These are phyloP conservation scores for Hapalemur alaotrensis DNA, from an alignment of 2,797 vertebrate genomes.

Conservation along the genomic window DNA sequence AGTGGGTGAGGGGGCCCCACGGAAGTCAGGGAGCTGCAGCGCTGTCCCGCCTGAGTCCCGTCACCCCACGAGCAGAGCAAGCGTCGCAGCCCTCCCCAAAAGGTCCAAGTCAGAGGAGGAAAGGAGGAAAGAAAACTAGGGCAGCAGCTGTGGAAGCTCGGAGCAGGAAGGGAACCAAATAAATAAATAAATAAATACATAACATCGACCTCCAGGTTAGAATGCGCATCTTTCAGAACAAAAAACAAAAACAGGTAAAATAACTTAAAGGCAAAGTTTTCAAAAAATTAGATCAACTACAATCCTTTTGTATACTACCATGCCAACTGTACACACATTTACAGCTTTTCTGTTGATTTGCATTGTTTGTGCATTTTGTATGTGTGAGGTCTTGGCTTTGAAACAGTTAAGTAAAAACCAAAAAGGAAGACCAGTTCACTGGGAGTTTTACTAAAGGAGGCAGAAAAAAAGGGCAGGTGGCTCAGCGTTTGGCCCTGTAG, in stretches of 20 bases:
- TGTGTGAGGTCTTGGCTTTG: slow-evolving; percentile 77
- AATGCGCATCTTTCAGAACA: slow-evolving; percentile 73
- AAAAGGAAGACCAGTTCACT: slow-evolving; percentile 78
- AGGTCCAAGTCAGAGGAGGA: slow-evolving; percentile 63
- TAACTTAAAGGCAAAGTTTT: slow-evolving; percentile 80
- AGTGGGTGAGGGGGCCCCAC: background rate
- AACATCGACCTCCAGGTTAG: slow-evolving; percentile 81
- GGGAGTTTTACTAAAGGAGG: slow-evolving; percentile 68
- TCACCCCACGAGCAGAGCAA: slow-evolving; percentile 69
- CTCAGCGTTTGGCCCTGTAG: slow-evolving; percentile 69
- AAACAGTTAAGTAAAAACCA: slow-evolving; percentile 82
- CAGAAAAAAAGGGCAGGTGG: slow-evolving; percentile 71
- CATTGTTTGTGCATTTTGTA: slow-evolving; percentile 93
- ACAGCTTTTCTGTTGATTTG: slow-evolving; percentile 87
- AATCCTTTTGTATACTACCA: slow-evolving; percentile 82
- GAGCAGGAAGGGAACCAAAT: slow-evolving; percentile 75
- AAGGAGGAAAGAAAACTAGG: slow-evolving; percentile 53
- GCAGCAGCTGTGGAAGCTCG: slow-evolving; percentile 81
- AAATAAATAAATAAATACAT: slow-evolving; percentile 89
- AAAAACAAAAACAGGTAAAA: slow-evolving; percentile 64
- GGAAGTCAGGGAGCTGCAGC: slow-evolving; percentile 42
- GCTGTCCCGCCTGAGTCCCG: slow-evolving; percentile 61
- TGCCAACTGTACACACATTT: slow-evolving; percentile 85
- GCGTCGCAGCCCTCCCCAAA: slow-evolving; percentile 40
- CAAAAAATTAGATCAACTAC: slow-evolving; percentile 79